phyloP scores from a whole-genome alignment of 2,888 invertebrate genomes.

The Osedax fenrisi region DNA sequence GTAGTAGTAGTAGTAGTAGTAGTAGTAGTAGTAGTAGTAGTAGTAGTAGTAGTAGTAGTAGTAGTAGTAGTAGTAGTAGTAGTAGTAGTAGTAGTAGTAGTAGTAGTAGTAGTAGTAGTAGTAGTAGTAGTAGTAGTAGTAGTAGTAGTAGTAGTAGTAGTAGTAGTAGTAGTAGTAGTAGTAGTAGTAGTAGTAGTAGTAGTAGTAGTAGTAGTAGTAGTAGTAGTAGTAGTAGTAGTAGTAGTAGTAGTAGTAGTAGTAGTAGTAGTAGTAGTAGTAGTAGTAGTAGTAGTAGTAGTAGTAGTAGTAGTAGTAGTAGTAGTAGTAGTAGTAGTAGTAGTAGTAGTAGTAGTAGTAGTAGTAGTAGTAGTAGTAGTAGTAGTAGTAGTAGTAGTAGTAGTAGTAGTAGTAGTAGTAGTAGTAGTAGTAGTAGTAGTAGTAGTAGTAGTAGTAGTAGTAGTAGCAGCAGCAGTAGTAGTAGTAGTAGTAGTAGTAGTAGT shows the following conservation, averaged over 20 bases:
- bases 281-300: slow-evolving; percentile 6
- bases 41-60: slow-evolving; percentile 19
- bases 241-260: background rate
- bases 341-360: slow-evolving; percentile 26
- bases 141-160: slow-evolving; percentile 1
- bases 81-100: slow-evolving; percentile 49
- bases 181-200: background rate
- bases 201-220: background rate
- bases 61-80: slow-evolving; percentile 23
- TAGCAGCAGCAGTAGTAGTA: background rate
- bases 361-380: background rate
- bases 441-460: slow-evolving; percentile 24
- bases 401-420: slow-evolving; percentile 25
- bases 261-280: slow-evolving; percentile 12
- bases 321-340: slow-evolving; percentile 13
- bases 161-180: slow-evolving; percentile 2
- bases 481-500: background rate
- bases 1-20: background rate
- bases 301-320: background rate
- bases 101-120: slow-evolving; percentile 15
- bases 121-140: slow-evolving; percentile 8
- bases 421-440: slow-evolving; percentile 25
- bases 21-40: background rate
- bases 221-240: background rate
- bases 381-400: slow-evolving; percentile 27